Evolutionary conservation across 2,113 vertebrate genomes (phyloP).

Genomic region (Scomber colias): DNA sequence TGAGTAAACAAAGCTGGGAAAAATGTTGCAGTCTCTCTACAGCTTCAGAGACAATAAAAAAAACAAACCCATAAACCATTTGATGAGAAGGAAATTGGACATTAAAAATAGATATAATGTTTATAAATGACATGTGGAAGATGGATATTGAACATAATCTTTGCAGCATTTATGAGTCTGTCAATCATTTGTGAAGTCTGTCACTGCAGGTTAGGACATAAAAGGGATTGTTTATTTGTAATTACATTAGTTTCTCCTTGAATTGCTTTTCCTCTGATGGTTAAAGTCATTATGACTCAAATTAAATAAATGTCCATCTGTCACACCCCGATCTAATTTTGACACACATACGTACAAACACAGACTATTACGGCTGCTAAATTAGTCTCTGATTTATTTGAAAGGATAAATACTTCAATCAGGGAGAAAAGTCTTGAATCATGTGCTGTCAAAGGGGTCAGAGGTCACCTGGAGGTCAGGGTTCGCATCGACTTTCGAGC

Average conservation of each 20-base stretch:
- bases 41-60: conserved; percentile 35
- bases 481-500: conserved; percentile 38
- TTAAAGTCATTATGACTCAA: conserved; percentile 4
- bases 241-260: neutral
- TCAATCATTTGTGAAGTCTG: neutral
- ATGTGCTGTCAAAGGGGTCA: conserved; percentile 35
- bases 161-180: neutral
- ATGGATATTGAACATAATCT: neutral
- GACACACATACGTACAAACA: neutral
- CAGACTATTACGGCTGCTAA: neutral
- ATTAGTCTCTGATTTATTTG: conserved; percentile 1
- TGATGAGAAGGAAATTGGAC: neutral
- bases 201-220: neutral
- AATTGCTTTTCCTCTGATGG: conserved; percentile 7
- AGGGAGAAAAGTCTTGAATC: neutral
- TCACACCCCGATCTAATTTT: conserved; percentile 21
- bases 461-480: conserved; percentile 47
- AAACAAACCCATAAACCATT: conserved; percentile 12
- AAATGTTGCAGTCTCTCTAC: neutral
- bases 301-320: conserved; percentile 15
- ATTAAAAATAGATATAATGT: neutral
- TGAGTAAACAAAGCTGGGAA: conserved; percentile 3
- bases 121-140: neutral
- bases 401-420: conserved; percentile 4
- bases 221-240: neutral